These are phyloP conservation scores for Paracanthobrama guichenoti DNA, from an alignment of 2,113 vertebrate species.

Conservation along the genomic window DNA sequence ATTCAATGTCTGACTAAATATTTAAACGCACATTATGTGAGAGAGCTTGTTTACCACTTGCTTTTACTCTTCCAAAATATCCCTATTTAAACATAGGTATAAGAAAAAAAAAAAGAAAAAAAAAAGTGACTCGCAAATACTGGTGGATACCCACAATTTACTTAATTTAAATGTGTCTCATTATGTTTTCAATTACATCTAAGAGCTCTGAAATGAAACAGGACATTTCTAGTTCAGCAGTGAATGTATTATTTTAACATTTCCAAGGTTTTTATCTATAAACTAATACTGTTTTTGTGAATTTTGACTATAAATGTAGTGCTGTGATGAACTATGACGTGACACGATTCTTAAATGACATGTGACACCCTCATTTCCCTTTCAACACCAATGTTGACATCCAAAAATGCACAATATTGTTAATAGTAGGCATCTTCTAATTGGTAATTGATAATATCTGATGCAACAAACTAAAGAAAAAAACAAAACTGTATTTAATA, in stretches of 20 bases:
- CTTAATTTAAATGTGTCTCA: background rate
- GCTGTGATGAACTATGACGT: background rate
- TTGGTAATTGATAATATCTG: background rate
- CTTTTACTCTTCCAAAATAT: conserved; percentile 3
- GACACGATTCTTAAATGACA: background rate
- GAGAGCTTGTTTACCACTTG: background rate
- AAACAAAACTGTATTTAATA: background rate
- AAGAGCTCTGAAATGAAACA: conserved; percentile 10
- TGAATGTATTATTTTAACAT: background rate
- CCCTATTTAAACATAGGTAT: background rate
- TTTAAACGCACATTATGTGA: background rate
- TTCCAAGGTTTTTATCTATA: background rate
- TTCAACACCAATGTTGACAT: background rate
- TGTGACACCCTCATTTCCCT: background rate
- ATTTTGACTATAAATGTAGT: background rate
- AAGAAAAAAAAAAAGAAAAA: no score
- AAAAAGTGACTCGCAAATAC: background rate
- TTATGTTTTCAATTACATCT: background rate
- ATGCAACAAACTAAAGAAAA: background rate
- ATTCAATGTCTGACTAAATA: background rate
- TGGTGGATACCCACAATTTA: conserved; percentile 16
- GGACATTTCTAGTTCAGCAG: background rate
- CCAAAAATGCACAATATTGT: background rate
- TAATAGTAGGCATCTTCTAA: background rate
- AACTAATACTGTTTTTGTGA: background rate